Evolutionary conservation across 2,113 vertebrate species (phyloP).

Genomic region (Odobenus rosmarus): DNA sequence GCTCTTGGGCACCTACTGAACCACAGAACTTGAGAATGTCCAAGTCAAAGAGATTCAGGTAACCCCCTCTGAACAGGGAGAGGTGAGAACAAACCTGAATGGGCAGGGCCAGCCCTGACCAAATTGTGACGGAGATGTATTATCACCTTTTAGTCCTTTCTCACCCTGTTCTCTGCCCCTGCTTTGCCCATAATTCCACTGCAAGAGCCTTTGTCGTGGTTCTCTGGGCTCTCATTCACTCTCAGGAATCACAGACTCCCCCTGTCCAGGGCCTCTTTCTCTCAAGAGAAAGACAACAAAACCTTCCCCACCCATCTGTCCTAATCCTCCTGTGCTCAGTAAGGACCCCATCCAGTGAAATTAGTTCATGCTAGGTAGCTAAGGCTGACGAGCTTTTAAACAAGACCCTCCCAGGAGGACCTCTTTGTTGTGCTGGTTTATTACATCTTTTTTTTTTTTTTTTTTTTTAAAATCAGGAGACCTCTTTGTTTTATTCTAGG

Average conservation of each 20-base stretch:
- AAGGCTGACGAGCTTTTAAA: neutral
- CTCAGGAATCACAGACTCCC: neutral
- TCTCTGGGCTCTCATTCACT: neutral
- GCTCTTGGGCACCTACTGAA: neutral
- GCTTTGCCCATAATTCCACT: neutral
- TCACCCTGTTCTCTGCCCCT: rapidly evolving
- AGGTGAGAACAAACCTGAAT: neutral
- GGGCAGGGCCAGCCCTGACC: neutral
- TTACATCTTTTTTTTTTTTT: neutral
- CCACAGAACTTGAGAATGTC: neutral
- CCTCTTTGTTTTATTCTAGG: neutral
- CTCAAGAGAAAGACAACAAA: neutral
- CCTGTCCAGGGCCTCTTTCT: neutral
- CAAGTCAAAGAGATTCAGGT: neutral
- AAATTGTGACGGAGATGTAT: neutral
- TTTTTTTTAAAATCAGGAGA: neutral
- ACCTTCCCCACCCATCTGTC: neutral
- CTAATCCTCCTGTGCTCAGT: neutral
- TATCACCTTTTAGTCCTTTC: rapidly evolving
- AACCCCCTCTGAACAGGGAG: neutral
- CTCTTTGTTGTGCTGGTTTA: neutral
- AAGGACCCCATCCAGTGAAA: neutral
- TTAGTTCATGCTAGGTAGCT: neutral
- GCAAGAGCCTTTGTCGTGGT: neutral
- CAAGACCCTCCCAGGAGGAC: neutral